phyloP scores from a whole-genome alignment of 2,888 invertebrate species.

The Rhyacophila evoluta region DNA sequence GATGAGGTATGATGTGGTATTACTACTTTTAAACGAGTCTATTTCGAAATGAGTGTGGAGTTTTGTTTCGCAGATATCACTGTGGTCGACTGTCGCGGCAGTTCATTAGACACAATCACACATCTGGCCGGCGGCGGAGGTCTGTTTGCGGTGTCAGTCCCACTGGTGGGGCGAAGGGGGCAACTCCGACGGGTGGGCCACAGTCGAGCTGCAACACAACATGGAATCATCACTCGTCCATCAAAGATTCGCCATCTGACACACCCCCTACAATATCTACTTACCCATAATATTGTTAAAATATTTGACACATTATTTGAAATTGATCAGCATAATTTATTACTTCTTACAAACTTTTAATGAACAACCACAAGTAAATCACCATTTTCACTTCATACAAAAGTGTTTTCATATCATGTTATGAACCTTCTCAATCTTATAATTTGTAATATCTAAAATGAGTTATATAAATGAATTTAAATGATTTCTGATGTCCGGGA shows the following conservation, averaged over 20 bases:
- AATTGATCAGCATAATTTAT: too few relatives aligned
- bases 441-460: too few relatives aligned
- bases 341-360: too few relatives aligned
- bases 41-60: neutral
- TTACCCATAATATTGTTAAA: neutral
- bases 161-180: slow-evolving; percentile 99
- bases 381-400: too few relatives aligned
- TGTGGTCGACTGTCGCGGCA: neutral
- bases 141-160: slow-evolving; percentile 81
- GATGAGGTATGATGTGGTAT: slow-evolving; percentile 63
- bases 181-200: slow-evolving; percentile 97
- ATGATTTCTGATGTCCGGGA: too few relatives aligned
- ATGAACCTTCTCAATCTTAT: too few relatives aligned
- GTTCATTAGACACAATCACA: slow-evolving; percentile 52
- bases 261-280: neutral
- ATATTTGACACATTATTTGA: neutral
- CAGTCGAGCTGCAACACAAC: slow-evolving; percentile 85
- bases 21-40: slow-evolving; percentile 32
- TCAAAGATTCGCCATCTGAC: neutral
- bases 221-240: slow-evolving; percentile 26
- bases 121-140: slow-evolving; percentile 52
- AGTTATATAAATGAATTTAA: too few relatives aligned
- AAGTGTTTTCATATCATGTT: too few relatives aligned
- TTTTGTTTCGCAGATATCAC: neutral
- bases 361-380: too few relatives aligned